Conservation (phyloP, 2,797 vertebrate species). For the Sebastes diploproa region DNA sequence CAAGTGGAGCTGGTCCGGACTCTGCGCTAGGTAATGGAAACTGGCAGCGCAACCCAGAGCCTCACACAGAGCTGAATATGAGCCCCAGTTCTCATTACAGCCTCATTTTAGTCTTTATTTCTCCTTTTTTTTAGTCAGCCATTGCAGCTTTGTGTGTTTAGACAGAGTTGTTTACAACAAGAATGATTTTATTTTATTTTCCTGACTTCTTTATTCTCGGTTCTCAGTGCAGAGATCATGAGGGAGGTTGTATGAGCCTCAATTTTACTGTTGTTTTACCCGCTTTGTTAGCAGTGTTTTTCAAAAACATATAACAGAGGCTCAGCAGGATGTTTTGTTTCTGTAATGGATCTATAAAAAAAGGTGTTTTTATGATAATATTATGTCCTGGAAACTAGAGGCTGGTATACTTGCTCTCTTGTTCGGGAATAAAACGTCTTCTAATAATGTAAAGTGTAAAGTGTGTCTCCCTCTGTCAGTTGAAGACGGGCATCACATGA, state of each 20-base stretch:
- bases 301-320: background rate
- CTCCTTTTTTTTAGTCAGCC: conserved; percentile 4
- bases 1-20: conserved; percentile 51
- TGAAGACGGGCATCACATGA: background rate
- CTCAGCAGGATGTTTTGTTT: background rate
- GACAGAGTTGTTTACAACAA: conserved; percentile 6
- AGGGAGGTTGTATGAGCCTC: background rate
- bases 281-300: background rate
- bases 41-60: conserved; percentile 62
- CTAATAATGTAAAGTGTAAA: too few species aligned
- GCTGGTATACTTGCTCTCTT: background rate
- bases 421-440: background rate
- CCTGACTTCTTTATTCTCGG: background rate
- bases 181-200: background rate
- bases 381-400: background rate
- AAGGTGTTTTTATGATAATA: conserved; percentile 1
- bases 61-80: conserved; percentile 53
- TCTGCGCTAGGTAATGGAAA: conserved; percentile 68
- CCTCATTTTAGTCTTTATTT: conserved; percentile 31
- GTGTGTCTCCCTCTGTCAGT: background rate
- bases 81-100: conserved; percentile 52
- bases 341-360: conserved; percentile 4
- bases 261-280: background rate
- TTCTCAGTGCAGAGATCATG: background rate
- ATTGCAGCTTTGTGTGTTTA: conserved; percentile 6